Percentiles rank a stretch among this genome's conserved stretches.
Evolutionary conservation across 1,140 invertebrate species (phyloP).

Genomic region (Polypedilum pembai): DNA sequence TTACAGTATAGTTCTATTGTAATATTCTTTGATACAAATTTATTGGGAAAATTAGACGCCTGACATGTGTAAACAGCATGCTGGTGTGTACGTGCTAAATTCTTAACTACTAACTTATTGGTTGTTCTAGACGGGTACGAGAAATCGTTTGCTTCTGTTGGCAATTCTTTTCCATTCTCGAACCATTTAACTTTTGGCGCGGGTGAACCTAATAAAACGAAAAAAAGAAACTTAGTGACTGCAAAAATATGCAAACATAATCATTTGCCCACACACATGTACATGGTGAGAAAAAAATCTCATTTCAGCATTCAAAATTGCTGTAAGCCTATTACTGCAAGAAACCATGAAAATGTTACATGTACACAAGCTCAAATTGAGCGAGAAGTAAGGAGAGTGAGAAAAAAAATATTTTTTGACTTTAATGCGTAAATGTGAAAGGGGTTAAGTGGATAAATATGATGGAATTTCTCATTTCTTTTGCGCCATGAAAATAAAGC

Average conservation of each 20-base stretch:
- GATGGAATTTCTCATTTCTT: no score
- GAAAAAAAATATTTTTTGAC: constrained; percentile 24
- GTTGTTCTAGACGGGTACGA: constrained; percentile 42
- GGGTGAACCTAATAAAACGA: constrained; percentile 58
- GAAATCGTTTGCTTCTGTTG: constrained; percentile 40
- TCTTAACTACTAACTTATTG: constrained; percentile 48
- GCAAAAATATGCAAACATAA: no score
- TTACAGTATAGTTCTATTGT: constrained; percentile 65
- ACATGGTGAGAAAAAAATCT: no score
- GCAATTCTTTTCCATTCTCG: constrained; percentile 63
- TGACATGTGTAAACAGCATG: constrained; percentile 74
- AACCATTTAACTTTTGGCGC: constrained; percentile 79
- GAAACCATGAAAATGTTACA: no score
- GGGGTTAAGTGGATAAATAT: no score
- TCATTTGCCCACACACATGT: no score
- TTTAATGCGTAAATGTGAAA: constrained; percentile 21
- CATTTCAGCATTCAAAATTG: no score
- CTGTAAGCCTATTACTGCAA: no score
- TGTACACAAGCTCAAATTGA: no score
- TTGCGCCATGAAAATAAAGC: no score
- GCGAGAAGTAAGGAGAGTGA: not conserved
- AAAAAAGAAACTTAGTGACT: not conserved
- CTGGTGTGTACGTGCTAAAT: constrained; percentile 61
- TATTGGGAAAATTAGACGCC: constrained; percentile 68
- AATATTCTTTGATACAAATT: constrained; percentile 56